Percentiles rank a stretch among this genome's conserved stretches.
phyloP scores from a whole-genome alignment of 2,113 vertebrate genomes.

The Petroica traversi region DNA sequence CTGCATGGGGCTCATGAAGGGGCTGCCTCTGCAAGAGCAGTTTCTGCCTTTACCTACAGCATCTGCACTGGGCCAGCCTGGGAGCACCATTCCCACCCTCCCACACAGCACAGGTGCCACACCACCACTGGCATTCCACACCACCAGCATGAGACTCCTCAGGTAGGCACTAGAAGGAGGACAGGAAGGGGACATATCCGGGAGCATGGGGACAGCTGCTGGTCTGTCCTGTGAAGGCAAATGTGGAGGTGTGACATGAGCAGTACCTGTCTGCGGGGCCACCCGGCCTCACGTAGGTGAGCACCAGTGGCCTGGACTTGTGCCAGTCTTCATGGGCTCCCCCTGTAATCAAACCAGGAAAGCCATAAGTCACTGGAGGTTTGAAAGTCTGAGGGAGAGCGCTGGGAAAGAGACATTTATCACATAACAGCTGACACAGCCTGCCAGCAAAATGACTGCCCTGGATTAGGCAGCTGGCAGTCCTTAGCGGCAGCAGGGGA shows the following conservation, averaged over 20 bases:
- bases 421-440: neutral
- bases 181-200: neutral
- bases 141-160: neutral
- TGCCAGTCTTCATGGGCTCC: slow-evolving; percentile 95
- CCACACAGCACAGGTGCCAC: neutral
- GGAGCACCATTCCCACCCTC: fast-evolving
- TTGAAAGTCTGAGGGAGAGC: neutral
- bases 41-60: neutral
- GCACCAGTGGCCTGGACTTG: slow-evolving; percentile 89
- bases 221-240: neutral
- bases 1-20: neutral
- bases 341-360: slow-evolving; percentile 74
- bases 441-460: neutral
- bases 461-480: neutral
- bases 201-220: neutral
- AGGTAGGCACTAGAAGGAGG: neutral
- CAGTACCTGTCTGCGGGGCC: slow-evolving; percentile 95
- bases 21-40: neutral
- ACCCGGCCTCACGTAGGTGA: slow-evolving; percentile 89
- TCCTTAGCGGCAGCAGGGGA: neutral
- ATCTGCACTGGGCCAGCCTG: neutral
- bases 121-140: neutral
- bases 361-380: neutral
- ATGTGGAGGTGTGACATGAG: neutral
- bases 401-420: neutral